Base-by-base conservation (phyloP, 53 echinoderm and acorn worm genomes). In the Echinometra lucunter region DNA sequence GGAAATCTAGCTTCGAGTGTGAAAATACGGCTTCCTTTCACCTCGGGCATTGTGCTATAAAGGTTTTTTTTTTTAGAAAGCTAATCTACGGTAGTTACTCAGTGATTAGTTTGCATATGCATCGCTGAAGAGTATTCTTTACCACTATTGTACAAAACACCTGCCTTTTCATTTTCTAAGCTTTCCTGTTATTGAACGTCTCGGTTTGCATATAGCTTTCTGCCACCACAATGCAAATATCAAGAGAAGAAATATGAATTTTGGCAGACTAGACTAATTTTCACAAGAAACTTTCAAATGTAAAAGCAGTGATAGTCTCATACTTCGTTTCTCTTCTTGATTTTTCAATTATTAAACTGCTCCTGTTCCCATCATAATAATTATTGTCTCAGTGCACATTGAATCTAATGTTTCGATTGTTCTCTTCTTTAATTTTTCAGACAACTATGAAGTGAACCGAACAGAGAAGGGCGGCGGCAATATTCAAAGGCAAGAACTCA, bases 401-500 rank as follows among this genome's bases (percentile, higher is more conserved):
- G 8, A 40, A 21, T 35, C 1, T 21, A 21, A 19, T 58, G 8
- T 58, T 58, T 58, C 3, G 0, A 40, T 12, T 78, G 19, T 40
- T 69, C 8, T 69, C 11, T 30, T n/a, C 10, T 18, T 66, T 6
- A 28, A 32, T 42, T 28, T 47, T 85, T 6, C 16, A 85, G 67
- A 91, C 3, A 44, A 69, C 72, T 66, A n/a, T 45, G 91, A 66
- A 66, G 45, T 69, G 67, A 91, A 91, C 30, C 72, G 69, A 28
- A 92, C 92, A 17, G 78, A 80, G 35, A 72, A 21, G 7, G 63
- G 78, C 58, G 91, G 80, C 82, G 78, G 95, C n/a, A 94, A 94
- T 1, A 95, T 96, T 28, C 82, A 95, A 53, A 95, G 93, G 1
- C 96, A 95, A 83, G 95, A 96, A 30, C 82, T 97, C 1, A 87